A percentile compares a stretch with the other conserved stretches of the same genome.
Evolutionary conservation across 2,113 vertebrate genomes (phyloP).

Genomic region (Indicator maculatus): DNA sequence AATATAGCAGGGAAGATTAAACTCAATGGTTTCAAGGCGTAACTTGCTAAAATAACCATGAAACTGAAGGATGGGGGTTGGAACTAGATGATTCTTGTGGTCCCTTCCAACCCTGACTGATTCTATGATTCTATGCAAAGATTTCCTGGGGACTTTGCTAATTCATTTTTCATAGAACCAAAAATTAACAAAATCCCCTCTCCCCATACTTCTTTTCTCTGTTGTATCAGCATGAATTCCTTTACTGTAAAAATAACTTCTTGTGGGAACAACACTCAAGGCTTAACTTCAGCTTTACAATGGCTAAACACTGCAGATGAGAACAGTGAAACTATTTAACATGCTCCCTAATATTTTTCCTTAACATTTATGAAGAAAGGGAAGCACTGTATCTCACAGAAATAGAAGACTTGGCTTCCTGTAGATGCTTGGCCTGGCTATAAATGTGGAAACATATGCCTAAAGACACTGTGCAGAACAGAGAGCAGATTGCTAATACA

Average conservation of each 20-base stretch:
- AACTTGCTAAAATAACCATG: background rate
- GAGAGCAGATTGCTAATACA: background rate
- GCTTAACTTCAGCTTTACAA: background rate
- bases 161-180: background rate
- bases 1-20: background rate
- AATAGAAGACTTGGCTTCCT: background rate
- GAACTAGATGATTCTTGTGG: no score
- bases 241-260: background rate
- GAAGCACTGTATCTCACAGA: background rate
- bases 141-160: background rate
- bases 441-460: background rate
- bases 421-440: background rate
- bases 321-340: background rate
- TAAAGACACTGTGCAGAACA: background rate
- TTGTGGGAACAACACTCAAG: background rate
- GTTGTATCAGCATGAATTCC: background rate
- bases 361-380: background rate
- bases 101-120: no score
- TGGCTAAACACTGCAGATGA: accelerated
- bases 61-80: background rate
- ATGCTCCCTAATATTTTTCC: background rate
- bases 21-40: background rate
- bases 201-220: background rate
- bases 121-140: no score
- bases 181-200: background rate